Conservation (phyloP, 2,797 vertebrate species). For the Pantherophis alleghaniensis region DNA sequence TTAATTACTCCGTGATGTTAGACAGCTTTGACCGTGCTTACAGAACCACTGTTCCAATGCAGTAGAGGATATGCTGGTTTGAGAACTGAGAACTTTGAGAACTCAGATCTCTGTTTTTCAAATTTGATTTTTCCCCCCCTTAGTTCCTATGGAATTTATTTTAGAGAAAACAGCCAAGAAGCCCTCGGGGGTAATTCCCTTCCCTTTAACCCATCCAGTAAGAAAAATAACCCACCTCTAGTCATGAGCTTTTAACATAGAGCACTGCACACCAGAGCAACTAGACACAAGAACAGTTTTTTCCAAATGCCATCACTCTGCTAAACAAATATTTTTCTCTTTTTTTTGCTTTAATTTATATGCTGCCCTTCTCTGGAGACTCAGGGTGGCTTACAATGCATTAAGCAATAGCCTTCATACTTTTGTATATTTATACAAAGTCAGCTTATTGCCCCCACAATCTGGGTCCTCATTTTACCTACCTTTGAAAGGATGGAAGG, state of each 20-base stretch:
- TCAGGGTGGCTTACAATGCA: too few relatives aligned
- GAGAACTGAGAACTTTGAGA: not conserved
- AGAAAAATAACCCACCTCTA: not conserved
- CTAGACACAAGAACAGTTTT: too few relatives aligned
- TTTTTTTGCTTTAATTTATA: too few relatives aligned
- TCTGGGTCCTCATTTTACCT: too few relatives aligned
- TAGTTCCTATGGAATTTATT: not conserved
- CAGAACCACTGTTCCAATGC: not conserved
- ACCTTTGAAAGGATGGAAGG: too few relatives aligned
- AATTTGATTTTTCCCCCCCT: not conserved
- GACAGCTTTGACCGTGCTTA: not conserved
- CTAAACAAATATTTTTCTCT: too few relatives aligned
- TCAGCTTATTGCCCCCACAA: too few relatives aligned
- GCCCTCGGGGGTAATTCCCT: not conserved
- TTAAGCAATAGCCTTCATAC: too few relatives aligned
- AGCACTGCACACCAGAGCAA: too few relatives aligned
- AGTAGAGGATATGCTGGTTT: not conserved
- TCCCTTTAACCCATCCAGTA: not conserved
- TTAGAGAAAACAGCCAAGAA: not conserved
- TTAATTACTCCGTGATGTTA: not conserved
- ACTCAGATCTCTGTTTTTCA: not conserved
- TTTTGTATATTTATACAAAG: too few relatives aligned
- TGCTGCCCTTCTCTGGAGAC: too few relatives aligned
- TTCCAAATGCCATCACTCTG: too few relatives aligned
- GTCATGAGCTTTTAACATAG: not conserved